These are phyloP conservation scores for Heterotis niloticus DNA, from an alignment of 2,113 vertebrate species.

Conservation along the genomic window DNA sequence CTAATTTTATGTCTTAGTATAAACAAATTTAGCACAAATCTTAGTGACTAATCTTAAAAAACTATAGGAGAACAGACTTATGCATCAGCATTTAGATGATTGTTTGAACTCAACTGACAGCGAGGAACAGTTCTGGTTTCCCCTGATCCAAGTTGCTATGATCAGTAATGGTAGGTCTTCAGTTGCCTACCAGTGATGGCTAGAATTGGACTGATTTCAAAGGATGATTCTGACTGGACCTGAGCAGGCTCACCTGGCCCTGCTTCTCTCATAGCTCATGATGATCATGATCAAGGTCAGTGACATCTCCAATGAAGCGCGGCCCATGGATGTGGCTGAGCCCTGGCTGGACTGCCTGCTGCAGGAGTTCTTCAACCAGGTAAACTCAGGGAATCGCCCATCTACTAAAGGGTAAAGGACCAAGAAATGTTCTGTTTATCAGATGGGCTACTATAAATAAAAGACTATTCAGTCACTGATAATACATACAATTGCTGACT, in stretches of 20 bases:
- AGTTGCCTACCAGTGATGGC: background rate
- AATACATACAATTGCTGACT: no score
- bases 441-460: no score
- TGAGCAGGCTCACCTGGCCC: background rate
- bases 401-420: background rate
- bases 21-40: no score
- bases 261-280: constrained; percentile 51
- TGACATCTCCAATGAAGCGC: constrained; percentile 71
- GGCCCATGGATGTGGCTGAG: constrained; percentile 72
- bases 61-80: no score
- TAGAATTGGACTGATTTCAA: background rate
- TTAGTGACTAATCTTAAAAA: no score
- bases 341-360: constrained; percentile 73
- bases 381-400: constrained; percentile 27
- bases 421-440: background rate
- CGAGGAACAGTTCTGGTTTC: no score
- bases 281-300: constrained; percentile 75
- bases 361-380: constrained; percentile 77
- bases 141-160: no score
- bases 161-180: background rate
- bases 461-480: no score
- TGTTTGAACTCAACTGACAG: no score
- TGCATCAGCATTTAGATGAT: no score
- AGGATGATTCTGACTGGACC: background rate
- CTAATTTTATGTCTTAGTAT: no score